Evolutionary conservation across 2,113 vertebrate genomes (phyloP), one percentile per base, ranked within the genome.

Genomic region (Philantomba maxwellii): DNA sequence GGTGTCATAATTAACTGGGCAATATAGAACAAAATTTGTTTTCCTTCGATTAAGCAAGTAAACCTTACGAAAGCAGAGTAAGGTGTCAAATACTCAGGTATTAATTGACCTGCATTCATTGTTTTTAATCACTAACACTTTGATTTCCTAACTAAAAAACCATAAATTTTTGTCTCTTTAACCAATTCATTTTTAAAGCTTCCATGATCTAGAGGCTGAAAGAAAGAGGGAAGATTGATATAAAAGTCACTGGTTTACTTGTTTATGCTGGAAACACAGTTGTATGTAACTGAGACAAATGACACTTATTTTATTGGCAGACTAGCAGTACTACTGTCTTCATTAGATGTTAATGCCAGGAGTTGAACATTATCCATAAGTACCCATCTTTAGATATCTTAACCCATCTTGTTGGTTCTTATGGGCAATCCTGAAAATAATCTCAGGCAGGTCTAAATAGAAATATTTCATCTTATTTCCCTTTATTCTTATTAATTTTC

Each of bases 401-500:
- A 92, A 75, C 75, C 30, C 43, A 94, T 60, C 33, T 86, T 64
- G n/a, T 66, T 26, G 91, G 55, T 84, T 83, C 30, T 21, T 91
- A 2, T 6, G 7, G 43, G 49, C 6, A 51, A 92, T 51, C 14
- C 85, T 96, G 51, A 85, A 97, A 92, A 90, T 92, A 55, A 82
- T 39, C 21, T 95, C n/a, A 62, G 13, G 33, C n/a, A 82, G 7
- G 33, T 81, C 19, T 53, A 81, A 94, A 77, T 1, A 82, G 30
- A 95, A 96, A 84, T 55, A 66, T 73, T 87, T 91, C 66, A 77
- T 51, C 33, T 70, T 80, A 43, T 21, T 90, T 83, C 60, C 26
- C 36, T 93, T 94, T 36, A 25, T 80, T 94, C 28, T 93, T 66
- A 96, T 16, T 70, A 81, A 36, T 88, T 91, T 91, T 87, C 73